A percentile compares a stretch with the other conserved stretches of the same genome.
Conservation (phyloP, 64 coral and sea anemone species). For the Montipora capricornis region DNA sequence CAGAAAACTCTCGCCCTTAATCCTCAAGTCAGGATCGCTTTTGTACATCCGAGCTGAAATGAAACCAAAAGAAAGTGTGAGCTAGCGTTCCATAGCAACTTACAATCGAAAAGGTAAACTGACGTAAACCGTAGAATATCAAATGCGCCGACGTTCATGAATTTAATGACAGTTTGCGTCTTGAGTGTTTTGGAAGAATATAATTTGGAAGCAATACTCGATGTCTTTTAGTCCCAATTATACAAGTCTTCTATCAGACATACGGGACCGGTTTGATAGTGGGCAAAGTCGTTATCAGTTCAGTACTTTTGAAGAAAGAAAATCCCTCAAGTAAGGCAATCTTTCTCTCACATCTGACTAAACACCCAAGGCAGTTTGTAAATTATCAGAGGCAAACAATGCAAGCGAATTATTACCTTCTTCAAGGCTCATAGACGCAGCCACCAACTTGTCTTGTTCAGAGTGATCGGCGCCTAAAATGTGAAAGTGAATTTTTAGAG, state of each 20-base stretch:
- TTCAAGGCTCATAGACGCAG: conserved; percentile 26
- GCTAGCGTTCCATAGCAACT: neutral
- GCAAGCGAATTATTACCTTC: conserved; percentile 24
- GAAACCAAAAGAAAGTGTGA: neutral
- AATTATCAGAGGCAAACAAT: neutral
- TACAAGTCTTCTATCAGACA: too few relatives aligned
- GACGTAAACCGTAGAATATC: too few relatives aligned
- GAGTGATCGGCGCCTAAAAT: conserved; percentile 34
- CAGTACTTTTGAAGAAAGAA: too few relatives aligned
- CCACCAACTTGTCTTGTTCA: conserved; percentile 24
- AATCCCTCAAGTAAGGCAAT: neutral
- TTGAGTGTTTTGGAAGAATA: too few relatives aligned
- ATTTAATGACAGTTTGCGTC: too few relatives aligned
- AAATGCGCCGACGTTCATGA: too few relatives aligned
- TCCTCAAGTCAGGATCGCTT: conserved; percentile 34
- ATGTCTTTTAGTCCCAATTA: too few relatives aligned
- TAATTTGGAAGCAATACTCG: too few relatives aligned
- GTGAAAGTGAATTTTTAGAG: neutral
- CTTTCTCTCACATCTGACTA: neutral
- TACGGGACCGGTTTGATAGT: too few relatives aligned
- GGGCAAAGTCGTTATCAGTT: too few relatives aligned
- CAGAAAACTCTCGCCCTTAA: conserved; percentile 3
- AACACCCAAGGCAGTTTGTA: conserved; percentile 11
- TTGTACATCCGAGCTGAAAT: conserved; percentile 46
- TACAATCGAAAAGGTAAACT: neutral